A percentile compares a stretch with the other conserved stretches of the same genome.
These are phyloP conservation scores for Limnephilus lunatus DNA, from an alignment of 2,888 invertebrate species.

Conservation along the genomic window DNA sequence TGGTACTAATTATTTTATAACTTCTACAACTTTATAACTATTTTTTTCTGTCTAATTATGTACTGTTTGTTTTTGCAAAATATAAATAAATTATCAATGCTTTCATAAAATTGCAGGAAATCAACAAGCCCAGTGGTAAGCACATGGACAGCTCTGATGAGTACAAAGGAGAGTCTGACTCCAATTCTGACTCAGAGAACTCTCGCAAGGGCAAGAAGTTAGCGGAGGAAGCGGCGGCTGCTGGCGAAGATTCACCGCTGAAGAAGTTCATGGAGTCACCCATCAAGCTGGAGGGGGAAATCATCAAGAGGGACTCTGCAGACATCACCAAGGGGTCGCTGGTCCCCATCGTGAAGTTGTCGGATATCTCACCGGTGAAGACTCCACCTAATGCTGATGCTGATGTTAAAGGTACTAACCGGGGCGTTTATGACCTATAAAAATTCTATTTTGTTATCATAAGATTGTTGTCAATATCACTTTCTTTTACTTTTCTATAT, in stretches of 20 bases:
- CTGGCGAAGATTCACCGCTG: slow-evolving; percentile 41
- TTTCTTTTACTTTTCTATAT: too few relatives aligned
- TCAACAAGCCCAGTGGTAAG: slow-evolving; percentile 77
- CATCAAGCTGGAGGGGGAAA: slow-evolving; percentile 42
- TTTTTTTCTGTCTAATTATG: too few relatives aligned
- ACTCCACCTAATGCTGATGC: not conserved
- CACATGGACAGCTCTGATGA: slow-evolving; percentile 78
- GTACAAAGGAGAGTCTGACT: slow-evolving; percentile 70
- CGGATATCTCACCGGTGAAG: slow-evolving; percentile 60
- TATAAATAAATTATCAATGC: too few relatives aligned
- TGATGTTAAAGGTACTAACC: not conserved
- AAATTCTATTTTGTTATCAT: too few relatives aligned
- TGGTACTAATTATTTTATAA: too few relatives aligned
- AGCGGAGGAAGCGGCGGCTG: slow-evolving; percentile 13
- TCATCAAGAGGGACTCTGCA: slow-evolving; percentile 15
- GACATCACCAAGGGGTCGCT: slow-evolving; percentile 47
- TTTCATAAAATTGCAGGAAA: slow-evolving; percentile 70
- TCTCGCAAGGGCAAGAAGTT: slow-evolving; percentile 53
- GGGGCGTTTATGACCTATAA: not conserved
- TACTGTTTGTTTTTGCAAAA: too few relatives aligned
- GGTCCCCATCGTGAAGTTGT: slow-evolving; percentile 59
- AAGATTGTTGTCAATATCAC: too few relatives aligned
- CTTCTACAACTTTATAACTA: too few relatives aligned
- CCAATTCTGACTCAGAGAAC: slow-evolving; percentile 62
- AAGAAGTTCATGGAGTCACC: slow-evolving; percentile 52